phyloP scores from a whole-genome alignment of 2,113 vertebrate genomes.

The Elaphurus davidianus region DNA sequence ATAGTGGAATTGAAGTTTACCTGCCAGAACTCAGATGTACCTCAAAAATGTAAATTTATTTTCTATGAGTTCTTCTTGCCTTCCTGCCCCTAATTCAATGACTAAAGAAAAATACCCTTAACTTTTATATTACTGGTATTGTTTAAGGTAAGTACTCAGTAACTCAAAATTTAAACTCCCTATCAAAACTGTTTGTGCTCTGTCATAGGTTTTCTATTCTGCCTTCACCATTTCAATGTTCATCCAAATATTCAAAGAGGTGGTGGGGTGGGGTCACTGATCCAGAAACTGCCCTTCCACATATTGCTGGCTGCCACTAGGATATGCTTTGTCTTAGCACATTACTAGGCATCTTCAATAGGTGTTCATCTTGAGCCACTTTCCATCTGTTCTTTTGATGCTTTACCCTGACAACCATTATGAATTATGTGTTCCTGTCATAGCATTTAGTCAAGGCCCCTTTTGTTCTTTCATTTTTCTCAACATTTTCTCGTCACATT shows the following conservation, averaged over 20 bases:
- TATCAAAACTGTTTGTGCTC: background rate
- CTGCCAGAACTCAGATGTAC: background rate
- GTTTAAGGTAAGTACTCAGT: background rate
- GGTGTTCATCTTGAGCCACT: background rate
- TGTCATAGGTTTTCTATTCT: background rate
- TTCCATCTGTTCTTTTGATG: background rate
- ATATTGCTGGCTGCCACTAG: too few relatives aligned
- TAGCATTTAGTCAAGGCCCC: background rate
- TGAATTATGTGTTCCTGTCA: background rate
- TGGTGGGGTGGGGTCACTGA: accelerated
- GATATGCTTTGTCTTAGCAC: background rate
- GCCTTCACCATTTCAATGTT: background rate
- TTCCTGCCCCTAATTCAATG: background rate
- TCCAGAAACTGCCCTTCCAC: background rate
- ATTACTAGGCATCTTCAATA: background rate
- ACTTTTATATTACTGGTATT: background rate
- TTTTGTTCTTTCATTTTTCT: background rate
- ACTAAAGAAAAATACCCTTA: background rate
- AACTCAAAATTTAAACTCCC: background rate
- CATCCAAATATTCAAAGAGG: background rate
- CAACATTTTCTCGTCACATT: background rate
- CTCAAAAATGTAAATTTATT: background rate
- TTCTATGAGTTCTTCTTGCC: background rate
- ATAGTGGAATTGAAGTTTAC: background rate
- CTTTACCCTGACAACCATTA: background rate